phyloP scores from a whole-genome alignment of 1,140 invertebrate genomes.

The Lanistes nyassanus region DNA sequence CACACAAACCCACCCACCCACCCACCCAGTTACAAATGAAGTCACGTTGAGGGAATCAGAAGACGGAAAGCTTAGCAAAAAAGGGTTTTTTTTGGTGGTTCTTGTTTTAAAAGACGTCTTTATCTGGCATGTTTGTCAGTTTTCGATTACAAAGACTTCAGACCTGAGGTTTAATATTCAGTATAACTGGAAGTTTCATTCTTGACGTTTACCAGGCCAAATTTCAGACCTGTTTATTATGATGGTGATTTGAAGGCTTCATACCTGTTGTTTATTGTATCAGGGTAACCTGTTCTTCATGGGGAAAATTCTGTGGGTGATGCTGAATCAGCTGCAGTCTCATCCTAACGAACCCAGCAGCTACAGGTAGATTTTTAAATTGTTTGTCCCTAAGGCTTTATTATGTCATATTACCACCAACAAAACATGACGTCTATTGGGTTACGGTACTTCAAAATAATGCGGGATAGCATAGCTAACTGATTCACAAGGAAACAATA shows the following conservation, averaged over 20 bases:
- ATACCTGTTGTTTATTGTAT: slow-evolving; percentile 26
- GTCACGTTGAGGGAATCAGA: no score
- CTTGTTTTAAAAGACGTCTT: no score
- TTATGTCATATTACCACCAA: background rate
- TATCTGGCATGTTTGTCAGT: no score
- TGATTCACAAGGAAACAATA: background rate
- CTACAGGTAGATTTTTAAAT: slow-evolving; percentile 67
- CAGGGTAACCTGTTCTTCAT: slow-evolving; percentile 70
- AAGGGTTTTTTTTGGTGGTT: no score
- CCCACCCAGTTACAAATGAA: no score
- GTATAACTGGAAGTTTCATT: no score
- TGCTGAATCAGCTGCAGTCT: slow-evolving; percentile 70
- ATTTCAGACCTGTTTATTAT: background rate
- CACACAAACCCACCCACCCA: no score
- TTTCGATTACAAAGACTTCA: no score
- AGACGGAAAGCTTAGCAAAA: no score
- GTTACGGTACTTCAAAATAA: background rate
- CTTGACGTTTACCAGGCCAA: no score
- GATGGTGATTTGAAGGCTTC: background rate
- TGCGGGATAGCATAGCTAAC: background rate
- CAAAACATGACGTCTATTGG: background rate
- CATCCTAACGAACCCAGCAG: slow-evolving; percentile 70
- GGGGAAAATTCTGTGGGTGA: slow-evolving; percentile 69
- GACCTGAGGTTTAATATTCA: no score
- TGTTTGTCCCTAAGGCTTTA: background rate